Evolutionary conservation across 1,140 invertebrate species (phyloP).

Genomic region (Dreissena rostriformis): DNA sequence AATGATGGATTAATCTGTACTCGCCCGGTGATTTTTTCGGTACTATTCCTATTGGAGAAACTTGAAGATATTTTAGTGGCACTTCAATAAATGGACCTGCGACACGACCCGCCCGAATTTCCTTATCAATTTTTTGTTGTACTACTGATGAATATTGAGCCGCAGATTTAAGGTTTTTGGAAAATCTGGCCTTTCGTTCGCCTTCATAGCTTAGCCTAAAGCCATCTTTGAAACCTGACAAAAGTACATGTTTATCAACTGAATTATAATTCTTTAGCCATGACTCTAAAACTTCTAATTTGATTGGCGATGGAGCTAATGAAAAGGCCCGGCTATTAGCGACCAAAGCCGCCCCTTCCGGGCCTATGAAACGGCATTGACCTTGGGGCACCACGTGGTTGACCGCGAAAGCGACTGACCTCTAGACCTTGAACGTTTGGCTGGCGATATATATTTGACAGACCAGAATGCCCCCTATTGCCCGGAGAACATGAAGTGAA

Average conservation of each 20-base stretch:
- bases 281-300: not conserved
- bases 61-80: slow-evolving; percentile 9
- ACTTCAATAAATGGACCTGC: slow-evolving; percentile 3
- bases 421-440: not conserved
- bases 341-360: no score
- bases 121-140: slow-evolving; percentile 21
- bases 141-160: not conserved
- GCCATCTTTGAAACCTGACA: slow-evolving; percentile 25
- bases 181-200: not conserved
- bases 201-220: slow-evolving; percentile 32
- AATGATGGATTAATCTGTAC: slow-evolving; percentile 31
- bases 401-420: not conserved
- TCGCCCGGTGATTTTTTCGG: slow-evolving; percentile 26
- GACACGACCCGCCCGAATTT: not conserved
- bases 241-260: not conserved
- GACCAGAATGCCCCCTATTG: not conserved
- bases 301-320: not conserved
- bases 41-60: slow-evolving; percentile 17
- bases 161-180: slow-evolving; percentile 22
- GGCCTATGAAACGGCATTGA: not conserved
- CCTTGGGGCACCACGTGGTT: not conserved
- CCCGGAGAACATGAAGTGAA: not conserved
- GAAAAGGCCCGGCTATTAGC: not conserved
- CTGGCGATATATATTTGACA: no score
- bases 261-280: not conserved